Conservation (phyloP, 1,140 invertebrate species). For the Pachyrhynchus sulphureomaculatus region DNA sequence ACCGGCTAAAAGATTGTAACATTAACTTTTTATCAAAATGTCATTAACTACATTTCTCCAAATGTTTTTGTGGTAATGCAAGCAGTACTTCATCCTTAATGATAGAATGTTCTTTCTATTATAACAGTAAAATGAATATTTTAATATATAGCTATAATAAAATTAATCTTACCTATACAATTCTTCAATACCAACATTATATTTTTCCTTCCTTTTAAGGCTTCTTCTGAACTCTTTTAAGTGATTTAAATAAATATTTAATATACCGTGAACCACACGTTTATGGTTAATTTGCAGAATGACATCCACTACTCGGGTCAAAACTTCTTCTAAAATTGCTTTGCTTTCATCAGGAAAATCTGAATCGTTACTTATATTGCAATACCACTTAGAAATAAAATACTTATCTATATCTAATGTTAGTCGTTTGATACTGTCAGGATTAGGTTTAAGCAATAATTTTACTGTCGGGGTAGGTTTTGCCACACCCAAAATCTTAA, state of each 20-base stretch:
- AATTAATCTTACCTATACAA: constrained; percentile 49
- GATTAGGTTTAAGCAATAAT: constrained; percentile 21
- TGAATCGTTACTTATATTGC: constrained; percentile 42
- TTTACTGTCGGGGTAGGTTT: background rate
- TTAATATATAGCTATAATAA: no score
- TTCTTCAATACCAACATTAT: constrained; percentile 45
- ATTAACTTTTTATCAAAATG: no score
- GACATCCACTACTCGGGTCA: constrained; percentile 40
- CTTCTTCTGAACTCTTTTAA: constrained; percentile 59
- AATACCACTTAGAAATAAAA: constrained; percentile 48
- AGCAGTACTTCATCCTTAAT: no score
- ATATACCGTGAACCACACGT: constrained; percentile 47
- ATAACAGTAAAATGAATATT: no score
- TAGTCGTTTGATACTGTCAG: constrained; percentile 36
- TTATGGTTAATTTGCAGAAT: constrained; percentile 37
- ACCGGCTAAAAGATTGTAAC: no score
- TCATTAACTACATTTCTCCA: no score
- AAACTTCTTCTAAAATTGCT: constrained; percentile 41
- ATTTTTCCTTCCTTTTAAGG: constrained; percentile 54
- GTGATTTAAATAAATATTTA: constrained; percentile 56
- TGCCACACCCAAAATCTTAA: constrained; percentile 5
- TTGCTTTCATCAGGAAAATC: constrained; percentile 42
- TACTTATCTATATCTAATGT: constrained; percentile 42
- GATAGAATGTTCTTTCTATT: no score
- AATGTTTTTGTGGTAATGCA: no score